A percentile compares a stretch with the other conserved stretches of the same genome.
Conservation (phyloP, 2,888 invertebrate genomes). For the Amiota mariae region DNA sequence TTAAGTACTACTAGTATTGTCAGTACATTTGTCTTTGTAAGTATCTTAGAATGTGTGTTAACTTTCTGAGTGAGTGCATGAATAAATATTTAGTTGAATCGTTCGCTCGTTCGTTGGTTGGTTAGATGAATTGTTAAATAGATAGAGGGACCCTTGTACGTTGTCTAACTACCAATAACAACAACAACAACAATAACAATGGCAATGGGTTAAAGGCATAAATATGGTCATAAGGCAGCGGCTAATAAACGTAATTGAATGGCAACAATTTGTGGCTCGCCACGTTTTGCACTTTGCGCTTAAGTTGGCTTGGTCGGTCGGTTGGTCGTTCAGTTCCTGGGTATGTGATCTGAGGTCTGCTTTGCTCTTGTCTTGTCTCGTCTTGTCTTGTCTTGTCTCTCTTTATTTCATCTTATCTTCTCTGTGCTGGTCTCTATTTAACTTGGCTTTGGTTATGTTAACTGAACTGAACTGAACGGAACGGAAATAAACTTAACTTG, state of each 20-base stretch:
- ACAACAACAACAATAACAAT: constrained; percentile 29
- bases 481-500: background rate
- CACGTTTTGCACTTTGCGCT: constrained; percentile 28
- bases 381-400: too few relatives aligned
- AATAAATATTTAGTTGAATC: background rate
- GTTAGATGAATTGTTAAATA: too few relatives aligned
- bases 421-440: too few relatives aligned
- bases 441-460: background rate
- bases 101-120: background rate
- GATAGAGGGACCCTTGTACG: background rate
- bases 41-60: constrained; percentile 20
- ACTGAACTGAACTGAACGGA: background rate
- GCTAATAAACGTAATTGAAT: constrained; percentile 30
- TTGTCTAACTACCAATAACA: constrained; percentile 16
- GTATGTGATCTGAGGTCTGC: too few relatives aligned
- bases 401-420: too few relatives aligned
- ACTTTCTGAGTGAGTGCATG: constrained; percentile 9
- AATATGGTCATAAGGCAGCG: constrained; percentile 34
- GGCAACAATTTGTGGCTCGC: constrained; percentile 38
- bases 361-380: too few relatives aligned
- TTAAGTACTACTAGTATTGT: background rate
- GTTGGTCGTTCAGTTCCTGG: background rate
- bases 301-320: constrained; percentile 6
- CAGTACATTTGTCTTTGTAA: too few relatives aligned
- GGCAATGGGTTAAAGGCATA: constrained; percentile 25